These are phyloP conservation scores for western clawed frog (Xenopus tropicalis) DNA, from an alignment of 2,113 vertebrate genomes.

Conservation along the genomic window DNA sequence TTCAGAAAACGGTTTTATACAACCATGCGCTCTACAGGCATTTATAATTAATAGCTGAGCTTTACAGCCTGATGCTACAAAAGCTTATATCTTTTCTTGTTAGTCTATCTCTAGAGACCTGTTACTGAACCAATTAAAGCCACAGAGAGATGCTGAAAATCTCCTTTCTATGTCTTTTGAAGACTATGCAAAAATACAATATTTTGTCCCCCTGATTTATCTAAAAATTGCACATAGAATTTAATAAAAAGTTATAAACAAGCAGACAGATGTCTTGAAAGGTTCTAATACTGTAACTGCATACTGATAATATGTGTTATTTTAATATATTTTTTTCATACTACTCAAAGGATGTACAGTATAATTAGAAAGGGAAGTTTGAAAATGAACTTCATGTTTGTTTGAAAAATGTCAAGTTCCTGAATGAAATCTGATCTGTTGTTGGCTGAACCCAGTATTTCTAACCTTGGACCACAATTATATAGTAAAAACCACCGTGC, in stretches of 20 bases:
- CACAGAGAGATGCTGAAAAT: slow-evolving; percentile 2
- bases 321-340: too few relatives aligned
- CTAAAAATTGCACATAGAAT: background rate
- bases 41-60: slow-evolving; percentile 21
- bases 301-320: too few relatives aligned
- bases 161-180: background rate
- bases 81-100: slow-evolving; percentile 1
- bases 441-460: too few relatives aligned
- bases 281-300: too few relatives aligned
- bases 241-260: background rate
- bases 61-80: slow-evolving; percentile 13
- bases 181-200: background rate
- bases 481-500: too few relatives aligned
- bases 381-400: too few relatives aligned
- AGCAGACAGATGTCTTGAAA: background rate
- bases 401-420: too few relatives aligned
- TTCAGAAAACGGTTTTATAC: slow-evolving; percentile 4
- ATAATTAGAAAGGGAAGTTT: too few relatives aligned
- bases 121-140: slow-evolving; percentile 10
- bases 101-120: slow-evolving; percentile 9
- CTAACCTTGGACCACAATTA: too few relatives aligned
- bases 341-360: too few relatives aligned
- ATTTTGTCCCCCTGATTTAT: background rate
- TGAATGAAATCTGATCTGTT: too few relatives aligned
- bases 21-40: slow-evolving; percentile 1